Percentiles rank a stretch among this genome's conserved stretches.
These are phyloP conservation scores for Lepus timidus DNA, from an alignment of 2,113 vertebrate genomes.

Conservation along the genomic window DNA sequence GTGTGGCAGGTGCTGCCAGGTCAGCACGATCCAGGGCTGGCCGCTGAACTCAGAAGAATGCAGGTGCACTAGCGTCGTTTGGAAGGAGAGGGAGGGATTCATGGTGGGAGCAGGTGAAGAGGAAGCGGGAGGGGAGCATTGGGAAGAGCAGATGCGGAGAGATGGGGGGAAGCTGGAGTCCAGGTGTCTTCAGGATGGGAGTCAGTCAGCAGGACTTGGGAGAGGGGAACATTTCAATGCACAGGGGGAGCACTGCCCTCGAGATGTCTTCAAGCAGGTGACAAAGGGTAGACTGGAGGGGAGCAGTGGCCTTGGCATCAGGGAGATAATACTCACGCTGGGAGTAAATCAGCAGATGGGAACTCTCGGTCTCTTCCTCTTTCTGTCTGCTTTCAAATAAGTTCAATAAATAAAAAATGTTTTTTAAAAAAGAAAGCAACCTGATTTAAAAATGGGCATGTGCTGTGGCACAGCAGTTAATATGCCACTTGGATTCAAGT, in stretches of 20 bases:
- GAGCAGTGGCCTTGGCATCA: neutral
- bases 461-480: no score
- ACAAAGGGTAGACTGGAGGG: neutral
- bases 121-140: neutral
- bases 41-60: neutral
- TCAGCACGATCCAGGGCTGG: neutral
- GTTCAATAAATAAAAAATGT: no score
- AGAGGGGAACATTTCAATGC: neutral
- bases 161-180: neutral
- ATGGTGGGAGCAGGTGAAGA: rapidly evolving
- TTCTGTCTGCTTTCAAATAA: no score
- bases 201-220: neutral
- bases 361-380: no score
- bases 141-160: neutral
- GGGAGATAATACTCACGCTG: neutral
- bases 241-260: neutral
- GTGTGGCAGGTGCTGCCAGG: neutral
- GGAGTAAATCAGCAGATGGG: no score
- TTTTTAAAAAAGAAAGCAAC: no score
- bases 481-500: no score
- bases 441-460: no score
- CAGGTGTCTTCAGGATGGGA: neutral
- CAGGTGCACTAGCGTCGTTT: neutral
- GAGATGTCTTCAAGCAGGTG: neutral
- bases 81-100: neutral